Base-by-base conservation (phyloP, 1,140 invertebrate genomes). In the Brachionus sp. region DNA sequence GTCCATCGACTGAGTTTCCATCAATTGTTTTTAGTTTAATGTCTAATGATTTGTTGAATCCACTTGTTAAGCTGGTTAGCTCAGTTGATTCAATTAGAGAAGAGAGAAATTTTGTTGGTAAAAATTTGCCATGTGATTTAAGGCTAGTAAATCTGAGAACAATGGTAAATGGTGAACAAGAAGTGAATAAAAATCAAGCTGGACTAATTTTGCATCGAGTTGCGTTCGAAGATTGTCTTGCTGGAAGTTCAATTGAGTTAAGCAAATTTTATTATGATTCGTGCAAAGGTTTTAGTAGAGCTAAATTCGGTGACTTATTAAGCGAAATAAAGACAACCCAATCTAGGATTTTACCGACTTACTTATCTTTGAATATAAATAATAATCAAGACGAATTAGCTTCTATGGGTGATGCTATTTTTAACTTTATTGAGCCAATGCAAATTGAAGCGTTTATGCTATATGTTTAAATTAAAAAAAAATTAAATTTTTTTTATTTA, bases 91-190 rank as follows among this genome's bases (percentile, higher is more conserved):
- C 35, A 62, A 25, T 57, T n/a, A 66, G 35, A 5, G 16, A 33
- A 16, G 39, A 33, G 12, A 50, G 50, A 80, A 66, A 42, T 13
- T 39, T 66, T 80, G 35, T 66, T 6, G 57, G 16, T 62, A 50
- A 62, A 37, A 62, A 16, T 39, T 7, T 62, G 10, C 77, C 77
- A 10, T 80, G 77, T 66, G 77, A 80, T 80, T 66, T 80, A 23
- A 80, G 77, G 57, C 3, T 80, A 4, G 77, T 80, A 10, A 80
- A 80, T 80, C 29, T 80, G 19, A 57, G 77, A 35, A 80, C 46
- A 13, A 80, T 80, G 77, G 19, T 62, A 44, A 25, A 3, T 10
- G 10, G 12, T 23, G n/a, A 44, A 10, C 46, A 80, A 62, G 62
- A 80, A 7, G 25, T 50, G 2, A 19, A n/a, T 12, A 42, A 57